Base-by-base conservation (phyloP, 2,797 vertebrate species). In the Sphenopsis melanotis region DNA sequence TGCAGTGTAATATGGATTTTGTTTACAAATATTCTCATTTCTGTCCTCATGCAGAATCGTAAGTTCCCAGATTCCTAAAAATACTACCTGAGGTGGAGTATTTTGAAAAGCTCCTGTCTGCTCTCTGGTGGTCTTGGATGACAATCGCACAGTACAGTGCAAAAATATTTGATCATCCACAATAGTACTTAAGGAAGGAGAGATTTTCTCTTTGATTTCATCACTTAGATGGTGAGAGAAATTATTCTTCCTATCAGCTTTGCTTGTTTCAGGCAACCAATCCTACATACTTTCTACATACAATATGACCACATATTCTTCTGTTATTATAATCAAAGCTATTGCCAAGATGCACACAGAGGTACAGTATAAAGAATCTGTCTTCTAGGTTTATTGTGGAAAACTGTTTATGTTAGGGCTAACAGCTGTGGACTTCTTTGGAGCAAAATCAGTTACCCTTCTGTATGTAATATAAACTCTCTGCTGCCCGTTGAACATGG, bases 51-150 rank as follows among this genome's bases (percentile, higher is more conserved):
- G 24, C 11, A 75, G 64, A 61, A n/a, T 24, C 26, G 0, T 72
- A 66, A 63, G 0, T 75, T 83, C 22, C 32, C 8, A 42, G 4
- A 2, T 57, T 44, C n/a, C 15, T 72, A 13, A 63, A 75, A 77
- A 42, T 53, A 16, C 11, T 63, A 22, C 34, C 30, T 61, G 39
- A 37, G 70, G 37, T 50, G 53, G n/a, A 39, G 1, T 71, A 29
- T 64, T 95, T 96, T 86, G 66, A 60, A 6, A 71, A 83, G 88
- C 90, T 89, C 50, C 36, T 53, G 8, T 72, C 4, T 71, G 89
- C 94, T 85, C 96, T 95, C 95, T 93, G 64, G 90, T 96, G 97
- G 83, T 11, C 6, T 3, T 2, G 60, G 11, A 4, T 68, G 61
- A 47, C 91, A 96, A 78, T 79, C 15, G 0, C 86, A 88, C 26